Evolutionary conservation across 2,797 vertebrate species (phyloP), one percentile per base, ranked within the genome.

Genomic region (Chiroxiphia lanceolata): DNA sequence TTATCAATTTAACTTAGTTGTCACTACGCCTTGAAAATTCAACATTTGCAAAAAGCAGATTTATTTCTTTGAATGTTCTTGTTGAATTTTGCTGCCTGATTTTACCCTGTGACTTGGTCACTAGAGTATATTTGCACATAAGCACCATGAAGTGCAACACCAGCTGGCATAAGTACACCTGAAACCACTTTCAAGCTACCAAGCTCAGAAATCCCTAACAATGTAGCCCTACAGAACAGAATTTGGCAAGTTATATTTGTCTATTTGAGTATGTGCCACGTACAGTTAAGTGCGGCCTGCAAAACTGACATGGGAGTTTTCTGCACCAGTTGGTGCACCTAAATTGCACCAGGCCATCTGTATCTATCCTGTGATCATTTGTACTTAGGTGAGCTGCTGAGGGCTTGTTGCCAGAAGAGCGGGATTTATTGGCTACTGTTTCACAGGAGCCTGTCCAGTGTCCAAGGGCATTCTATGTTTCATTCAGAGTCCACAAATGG

Each of bases 101-200:
- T 42, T 83, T 42, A 47, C n/a, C 21, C n/a, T 2, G 11, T 33
- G 79, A 34, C 27, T 72, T 25, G 15, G 61, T 36, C n/a, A 36
- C 29, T 63, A 26, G 22, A 67, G 18, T 33, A 4, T 27, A n/a
- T 90, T 94, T 65, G 53, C 56, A 74, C 7, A 10, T 38, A 53
- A 65, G 36, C 3, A 3, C 44, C 23, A 29, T 14, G 8, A 34
- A 71, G 19, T 56, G 45, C 0, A 0, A 48, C 54, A 82, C 53
- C n/a, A 85, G 2, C 18, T 53, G 80, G 19, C 4, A 0, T 29
- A 27, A 87, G 19, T 22, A 19, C 42, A 40, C 42, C 68, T 69
- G 60, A 89, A 90, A 65, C 69, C 20, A 48, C 19, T 21, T 71
- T n/a, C n/a, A 31, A 47, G n/a, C 27, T 47, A 17, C 45, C 22